Evolutionary conservation across 2,113 vertebrate genomes (phyloP).

Genomic region (Leptobrachium ailaonicum): DNA sequence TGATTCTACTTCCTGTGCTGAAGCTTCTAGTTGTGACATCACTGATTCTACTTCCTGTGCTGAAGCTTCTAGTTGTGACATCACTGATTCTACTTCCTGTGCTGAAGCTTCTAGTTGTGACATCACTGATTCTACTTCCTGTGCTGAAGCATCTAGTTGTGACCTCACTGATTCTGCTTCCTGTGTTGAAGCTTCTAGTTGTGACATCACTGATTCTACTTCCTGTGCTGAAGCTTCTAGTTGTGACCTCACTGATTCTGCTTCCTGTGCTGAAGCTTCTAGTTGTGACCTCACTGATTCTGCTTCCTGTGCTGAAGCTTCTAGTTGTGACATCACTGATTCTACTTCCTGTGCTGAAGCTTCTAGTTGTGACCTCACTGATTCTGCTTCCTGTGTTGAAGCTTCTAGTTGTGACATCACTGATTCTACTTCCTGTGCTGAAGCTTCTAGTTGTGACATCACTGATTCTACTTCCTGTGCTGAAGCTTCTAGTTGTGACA

Average conservation of each 20-base stretch:
- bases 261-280: not conserved
- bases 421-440: not conserved
- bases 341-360: constrained; percentile 41
- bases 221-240: not conserved
- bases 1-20: not conserved
- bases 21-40: constrained; percentile 54
- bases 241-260: not conserved
- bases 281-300: not conserved
- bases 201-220: not conserved
- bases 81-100: not conserved
- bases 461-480: not conserved
- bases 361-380: constrained; percentile 61
- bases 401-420: constrained; percentile 7
- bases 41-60: not conserved
- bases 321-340: not conserved
- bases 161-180: not conserved
- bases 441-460: not conserved
- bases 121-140: not conserved
- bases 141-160: not conserved
- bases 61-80: not conserved
- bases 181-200: not conserved
- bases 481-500: not conserved
- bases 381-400: constrained; percentile 30
- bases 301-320: not conserved
- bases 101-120: not conserved